Evolutionary conservation across 92 coral and sea anemone genomes (phyloP), one percentile per base, ranked within the genome.

Genomic region (Epizoanthus ramosus): DNA sequence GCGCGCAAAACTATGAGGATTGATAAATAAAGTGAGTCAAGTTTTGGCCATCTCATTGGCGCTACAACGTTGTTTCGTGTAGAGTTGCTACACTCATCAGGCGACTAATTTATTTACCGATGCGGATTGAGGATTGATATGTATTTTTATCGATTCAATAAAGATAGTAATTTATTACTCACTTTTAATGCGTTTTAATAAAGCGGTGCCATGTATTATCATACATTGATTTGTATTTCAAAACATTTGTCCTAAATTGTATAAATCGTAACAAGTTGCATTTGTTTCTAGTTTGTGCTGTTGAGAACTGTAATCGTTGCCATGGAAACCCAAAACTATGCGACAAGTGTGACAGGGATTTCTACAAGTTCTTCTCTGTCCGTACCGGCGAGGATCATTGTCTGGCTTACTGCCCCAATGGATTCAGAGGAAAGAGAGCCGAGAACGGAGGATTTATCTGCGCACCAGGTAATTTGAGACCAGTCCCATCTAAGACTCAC

Each of bases 361-460:
- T 77, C 35, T 77, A 77, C 70, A 77, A 77, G 58, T 77, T 77
- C 82, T 77, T 37, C 16, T 60, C 71, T 19, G 58, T 41, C 14
- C 82, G 71, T 21, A 77, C 82, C 3, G 57, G 21, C 3, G 82
- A 60, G 5, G 82, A 77, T 19, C 69, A 65, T 3, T 77, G 82
- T 9, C 70, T 77, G 21, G 39, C 70, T 3, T 77, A 77, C 68
- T 77, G 82, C 25, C 82, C 82, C 12, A 77, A 77, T 6, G 82
- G 82, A 33, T 77, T 77, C 31, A 61, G 69, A 5, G 70, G 57
- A 18, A 77, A 14, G 68, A 77, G 70, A 41, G 82, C 70, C 0
- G 82, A 77, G 16, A 77, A 77, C 31, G 82, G 82, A 4, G 82
- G 82, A 16, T 77, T 77, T 18, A 37, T 77, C 22, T 77, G 82